Conservation (phyloP, 2,888 invertebrate genomes). For the Clepsis dumicolana region DNA sequence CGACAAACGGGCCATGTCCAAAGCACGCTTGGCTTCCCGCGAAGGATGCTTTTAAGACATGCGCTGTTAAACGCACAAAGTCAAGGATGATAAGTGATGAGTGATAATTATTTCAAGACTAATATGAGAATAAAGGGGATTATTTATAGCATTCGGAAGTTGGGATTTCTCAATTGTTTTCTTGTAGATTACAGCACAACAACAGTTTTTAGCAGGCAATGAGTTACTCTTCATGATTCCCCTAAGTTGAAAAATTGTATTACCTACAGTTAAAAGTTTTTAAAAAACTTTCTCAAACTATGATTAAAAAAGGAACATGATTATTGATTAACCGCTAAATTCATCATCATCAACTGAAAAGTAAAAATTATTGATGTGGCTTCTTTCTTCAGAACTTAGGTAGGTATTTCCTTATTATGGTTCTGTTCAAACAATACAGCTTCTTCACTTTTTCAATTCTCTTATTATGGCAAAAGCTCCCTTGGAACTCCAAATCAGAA, state of each 20-base stretch:
- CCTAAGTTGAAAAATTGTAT: background rate
- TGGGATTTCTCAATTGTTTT: background rate
- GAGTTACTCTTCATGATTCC: background rate
- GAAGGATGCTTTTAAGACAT: conserved; percentile 34
- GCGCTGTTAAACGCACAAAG: conserved; percentile 25
- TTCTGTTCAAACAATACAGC: too few species aligned
- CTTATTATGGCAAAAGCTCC: too few species aligned
- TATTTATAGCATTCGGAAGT: background rate
- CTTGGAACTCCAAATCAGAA: too few species aligned
- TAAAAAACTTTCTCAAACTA: background rate
- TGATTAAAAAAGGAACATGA: background rate
- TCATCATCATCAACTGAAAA: too few species aligned
- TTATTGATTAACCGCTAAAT: too few species aligned
- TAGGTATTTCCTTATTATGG: too few species aligned
- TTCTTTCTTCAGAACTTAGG: too few species aligned
- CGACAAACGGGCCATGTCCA: conserved; percentile 44
- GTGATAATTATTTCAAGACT: conserved; percentile 1
- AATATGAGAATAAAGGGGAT: background rate
- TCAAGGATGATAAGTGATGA: conserved; percentile 31
- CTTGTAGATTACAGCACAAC: background rate
- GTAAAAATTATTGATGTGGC: too few species aligned
- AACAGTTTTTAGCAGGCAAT: background rate
- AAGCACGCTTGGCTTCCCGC: conserved; percentile 31
- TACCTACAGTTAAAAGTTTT: too few species aligned
- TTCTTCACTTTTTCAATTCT: too few species aligned